phyloP scores from a whole-genome alignment of 2,888 invertebrate species.

The Eurois occulta region DNA sequence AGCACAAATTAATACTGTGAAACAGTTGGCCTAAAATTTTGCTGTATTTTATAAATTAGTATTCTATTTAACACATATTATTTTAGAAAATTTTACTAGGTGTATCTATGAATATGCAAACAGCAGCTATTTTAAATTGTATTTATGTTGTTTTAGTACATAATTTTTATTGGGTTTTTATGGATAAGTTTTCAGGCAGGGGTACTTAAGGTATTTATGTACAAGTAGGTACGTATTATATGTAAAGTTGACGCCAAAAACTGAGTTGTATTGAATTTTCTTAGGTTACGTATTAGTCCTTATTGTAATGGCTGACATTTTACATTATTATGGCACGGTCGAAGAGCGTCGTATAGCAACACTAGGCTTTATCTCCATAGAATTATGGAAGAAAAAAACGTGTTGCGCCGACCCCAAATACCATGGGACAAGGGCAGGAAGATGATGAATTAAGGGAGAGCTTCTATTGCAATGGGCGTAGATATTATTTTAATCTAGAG shows the following conservation, averaged over 20 bases:
- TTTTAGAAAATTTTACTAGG: conserved; percentile 1
- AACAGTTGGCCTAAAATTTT: conserved; percentile 42
- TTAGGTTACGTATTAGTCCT: conserved; percentile 5
- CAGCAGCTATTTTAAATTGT: conserved; percentile 17
- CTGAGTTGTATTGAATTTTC: background rate
- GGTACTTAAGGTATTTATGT: background rate
- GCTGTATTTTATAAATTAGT: conserved; percentile 15
- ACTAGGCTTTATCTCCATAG: background rate
- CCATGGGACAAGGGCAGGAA: too few species aligned
- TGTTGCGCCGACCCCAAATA: too few species aligned
- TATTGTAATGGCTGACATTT: background rate
- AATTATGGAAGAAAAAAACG: background rate
- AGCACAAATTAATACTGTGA: conserved; percentile 44
- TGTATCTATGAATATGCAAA: background rate
- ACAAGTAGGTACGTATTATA: background rate
- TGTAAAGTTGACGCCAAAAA: background rate
- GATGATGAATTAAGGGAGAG: background rate
- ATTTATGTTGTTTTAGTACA: conserved; percentile 19
- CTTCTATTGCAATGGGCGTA: background rate
- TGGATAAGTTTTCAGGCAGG: background rate
- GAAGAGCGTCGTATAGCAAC: background rate
- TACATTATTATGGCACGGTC: background rate
- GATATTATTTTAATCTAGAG: background rate
- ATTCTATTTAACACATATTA: conserved; percentile 12
- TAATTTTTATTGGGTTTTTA: conserved; percentile 14